These are phyloP conservation scores for Egretta garzetta DNA, from an alignment of 2,113 vertebrate species.

Conservation along the genomic window DNA sequence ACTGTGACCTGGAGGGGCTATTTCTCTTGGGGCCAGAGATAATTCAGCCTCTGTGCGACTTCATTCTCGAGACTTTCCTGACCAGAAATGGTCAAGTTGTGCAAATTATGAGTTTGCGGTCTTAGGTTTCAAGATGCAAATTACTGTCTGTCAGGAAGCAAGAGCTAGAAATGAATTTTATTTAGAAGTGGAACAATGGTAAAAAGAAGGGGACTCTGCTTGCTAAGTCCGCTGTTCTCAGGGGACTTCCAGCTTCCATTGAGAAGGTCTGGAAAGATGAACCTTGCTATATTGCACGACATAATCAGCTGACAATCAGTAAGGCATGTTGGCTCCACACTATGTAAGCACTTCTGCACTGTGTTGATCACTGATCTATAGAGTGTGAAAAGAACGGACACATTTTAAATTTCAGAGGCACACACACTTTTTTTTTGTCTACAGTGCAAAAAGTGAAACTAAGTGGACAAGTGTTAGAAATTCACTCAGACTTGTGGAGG, in stretches of 20 bases:
- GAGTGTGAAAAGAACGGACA: background rate
- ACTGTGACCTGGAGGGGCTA: background rate
- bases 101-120: background rate
- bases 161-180: background rate
- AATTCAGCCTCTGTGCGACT: background rate
- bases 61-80: background rate
- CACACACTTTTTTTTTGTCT: background rate
- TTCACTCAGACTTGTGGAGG: background rate
- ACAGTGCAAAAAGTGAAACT: background rate
- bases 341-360: background rate
- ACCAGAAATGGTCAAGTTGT: background rate
- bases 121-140: constrained; percentile 25
- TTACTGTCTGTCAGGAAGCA: background rate
- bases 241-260: background rate
- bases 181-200: background rate
- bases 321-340: background rate
- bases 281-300: background rate
- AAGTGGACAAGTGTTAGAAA: background rate
- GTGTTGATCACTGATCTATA: background rate
- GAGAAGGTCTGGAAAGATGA: background rate
- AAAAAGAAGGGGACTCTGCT: background rate
- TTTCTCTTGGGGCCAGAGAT: constrained; percentile 5
- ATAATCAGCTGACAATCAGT: background rate
- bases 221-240: background rate
- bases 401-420: background rate